Conservation (phyloP, 2,888 invertebrate species). For the Helobdella robusta region DNA sequence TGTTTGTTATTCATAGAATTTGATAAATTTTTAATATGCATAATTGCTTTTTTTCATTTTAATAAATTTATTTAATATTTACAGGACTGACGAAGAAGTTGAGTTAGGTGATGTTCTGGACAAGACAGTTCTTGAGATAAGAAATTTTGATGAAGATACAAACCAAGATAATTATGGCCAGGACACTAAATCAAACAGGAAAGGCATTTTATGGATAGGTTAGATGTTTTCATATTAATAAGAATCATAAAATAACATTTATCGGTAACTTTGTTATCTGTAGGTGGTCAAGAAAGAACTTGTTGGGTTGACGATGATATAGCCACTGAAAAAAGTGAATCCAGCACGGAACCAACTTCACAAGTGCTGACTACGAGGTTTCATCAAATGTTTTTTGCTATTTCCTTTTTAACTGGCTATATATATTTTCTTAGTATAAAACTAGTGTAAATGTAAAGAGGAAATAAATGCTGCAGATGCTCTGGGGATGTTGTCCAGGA, state of each 20-base stretch:
- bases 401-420: no score
- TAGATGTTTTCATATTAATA: not conserved
- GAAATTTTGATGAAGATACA: slow-evolving; percentile 50
- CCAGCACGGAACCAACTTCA: no score
- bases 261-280: not conserved
- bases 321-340: no score
- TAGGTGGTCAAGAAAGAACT: slow-evolving; percentile 37
- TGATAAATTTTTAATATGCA: not conserved
- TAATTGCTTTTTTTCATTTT: not conserved
- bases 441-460: no score
- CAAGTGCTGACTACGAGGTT: no score
- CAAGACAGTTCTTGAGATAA: slow-evolving; percentile 57
- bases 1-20: no score
- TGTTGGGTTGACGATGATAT: slow-evolving; percentile 42
- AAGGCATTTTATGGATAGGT: slow-evolving; percentile 9
- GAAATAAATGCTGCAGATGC: slow-evolving; percentile 50
- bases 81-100: slow-evolving; percentile 23
- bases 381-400: no score
- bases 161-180: slow-evolving; percentile 45
- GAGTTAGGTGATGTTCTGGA: slow-evolving; percentile 28
- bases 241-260: not conserved
- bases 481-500: slow-evolving; percentile 66
- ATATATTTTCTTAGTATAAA: no score
- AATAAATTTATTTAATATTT: not conserved
- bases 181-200: no score